These are phyloP conservation scores for Melopsittacus undulatus DNA, from an alignment of 2,797 vertebrate genomes.

Conservation along the genomic window DNA sequence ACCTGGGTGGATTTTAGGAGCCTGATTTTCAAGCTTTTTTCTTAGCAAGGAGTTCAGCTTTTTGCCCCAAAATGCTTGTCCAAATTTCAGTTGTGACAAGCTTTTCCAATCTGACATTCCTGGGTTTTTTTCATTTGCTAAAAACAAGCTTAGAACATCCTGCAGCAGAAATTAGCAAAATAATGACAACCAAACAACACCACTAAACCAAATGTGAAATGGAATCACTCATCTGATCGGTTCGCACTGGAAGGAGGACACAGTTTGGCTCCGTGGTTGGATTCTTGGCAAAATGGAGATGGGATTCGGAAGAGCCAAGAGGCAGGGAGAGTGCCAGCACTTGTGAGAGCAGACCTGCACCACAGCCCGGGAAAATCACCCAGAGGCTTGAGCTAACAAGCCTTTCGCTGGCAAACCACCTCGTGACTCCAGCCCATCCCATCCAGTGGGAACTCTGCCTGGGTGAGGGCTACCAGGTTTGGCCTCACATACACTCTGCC, in stretches of 20 bases:
- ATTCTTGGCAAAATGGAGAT: neutral
- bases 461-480: neutral
- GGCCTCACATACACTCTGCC: neutral
- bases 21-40: neutral
- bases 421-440: neutral
- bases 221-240: fast-evolving
- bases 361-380: fast-evolving
- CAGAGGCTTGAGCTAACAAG: neutral
- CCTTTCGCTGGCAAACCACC: neutral
- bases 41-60: neutral
- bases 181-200: fast-evolving
- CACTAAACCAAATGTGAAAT: fast-evolving
- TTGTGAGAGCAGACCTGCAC: neutral
- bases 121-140: neutral
- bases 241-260: fast-evolving
- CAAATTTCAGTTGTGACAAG: neutral
- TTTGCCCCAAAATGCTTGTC: neutral
- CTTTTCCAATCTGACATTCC: neutral
- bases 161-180: neutral
- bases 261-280: fast-evolving
- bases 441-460: neutral
- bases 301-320: fast-evolving
- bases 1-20: neutral
- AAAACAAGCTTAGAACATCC: neutral
- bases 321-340: fast-evolving